phyloP scores from a whole-genome alignment of 1,140 invertebrate species.

The Brachionus calyciflorus region DNA sequence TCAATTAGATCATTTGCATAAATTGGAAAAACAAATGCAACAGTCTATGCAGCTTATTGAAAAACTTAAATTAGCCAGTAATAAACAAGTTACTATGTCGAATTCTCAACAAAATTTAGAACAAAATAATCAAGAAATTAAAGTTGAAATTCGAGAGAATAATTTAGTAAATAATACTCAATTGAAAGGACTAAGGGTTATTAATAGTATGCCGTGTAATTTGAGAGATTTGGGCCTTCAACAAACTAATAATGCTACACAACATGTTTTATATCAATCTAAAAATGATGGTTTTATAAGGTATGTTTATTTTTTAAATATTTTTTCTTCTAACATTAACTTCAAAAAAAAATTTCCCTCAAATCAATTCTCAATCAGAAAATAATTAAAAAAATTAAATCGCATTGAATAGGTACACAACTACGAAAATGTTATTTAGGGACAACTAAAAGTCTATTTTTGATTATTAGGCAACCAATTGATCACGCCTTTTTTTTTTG shows the following conservation, averaged over 20 bases:
- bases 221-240: constrained; percentile 12
- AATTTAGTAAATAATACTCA: neutral
- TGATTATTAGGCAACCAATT: too few relatives aligned
- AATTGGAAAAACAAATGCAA: constrained; percentile 25
- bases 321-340: too few relatives aligned
- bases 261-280: neutral
- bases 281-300: neutral
- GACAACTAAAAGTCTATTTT: too few relatives aligned
- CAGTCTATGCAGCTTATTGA: constrained; percentile 30
- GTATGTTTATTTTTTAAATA: neutral
- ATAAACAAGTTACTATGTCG: neutral
- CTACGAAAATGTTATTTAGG: too few relatives aligned
- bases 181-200: neutral
- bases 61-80: constrained; percentile 26
- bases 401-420: too few relatives aligned
- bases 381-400: too few relatives aligned
- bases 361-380: too few relatives aligned
- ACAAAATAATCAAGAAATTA: neutral
- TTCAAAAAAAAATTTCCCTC: too few relatives aligned
- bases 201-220: constrained; percentile 30
- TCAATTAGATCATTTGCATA: constrained; percentile 25
- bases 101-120: neutral
- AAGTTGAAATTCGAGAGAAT: neutral
- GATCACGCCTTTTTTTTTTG: too few relatives aligned
- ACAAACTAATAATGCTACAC: neutral